Evolutionary conservation across 2,797 vertebrate species (phyloP).

Genomic region (Squalus acanthias): DNA sequence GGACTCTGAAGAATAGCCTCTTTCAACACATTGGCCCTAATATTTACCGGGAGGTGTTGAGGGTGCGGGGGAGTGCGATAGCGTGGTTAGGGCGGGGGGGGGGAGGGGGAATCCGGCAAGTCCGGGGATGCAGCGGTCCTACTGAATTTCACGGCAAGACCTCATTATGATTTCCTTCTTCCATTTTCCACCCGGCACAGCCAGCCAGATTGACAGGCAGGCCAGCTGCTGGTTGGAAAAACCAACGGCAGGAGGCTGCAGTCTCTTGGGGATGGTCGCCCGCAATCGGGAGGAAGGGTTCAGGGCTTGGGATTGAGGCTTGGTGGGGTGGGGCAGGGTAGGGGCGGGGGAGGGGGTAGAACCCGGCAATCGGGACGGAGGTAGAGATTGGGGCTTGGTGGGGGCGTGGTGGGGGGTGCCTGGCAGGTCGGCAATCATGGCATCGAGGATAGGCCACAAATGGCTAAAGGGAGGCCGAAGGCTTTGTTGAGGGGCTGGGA

Average conservation of each 20-base stretch:
- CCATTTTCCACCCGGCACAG: no score
- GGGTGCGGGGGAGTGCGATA: not conserved
- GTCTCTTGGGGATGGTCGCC: not conserved
- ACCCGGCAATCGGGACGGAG: not conserved
- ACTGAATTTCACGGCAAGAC: no score
- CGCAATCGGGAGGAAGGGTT: not conserved
- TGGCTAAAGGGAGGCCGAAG: not conserved
- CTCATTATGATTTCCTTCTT: no score
- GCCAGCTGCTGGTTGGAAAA: not conserved
- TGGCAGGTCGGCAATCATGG: not conserved
- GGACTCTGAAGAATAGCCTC: not conserved
- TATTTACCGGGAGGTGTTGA: not conserved
- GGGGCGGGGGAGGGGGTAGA: not conserved
- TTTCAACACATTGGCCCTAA: not conserved
- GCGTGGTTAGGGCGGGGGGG: no score
- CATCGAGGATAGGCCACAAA: not conserved
- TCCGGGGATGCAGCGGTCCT: no score
- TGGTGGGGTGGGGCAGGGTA: not conserved
- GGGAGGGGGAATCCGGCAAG: no score
- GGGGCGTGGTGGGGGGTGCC: not conserved
- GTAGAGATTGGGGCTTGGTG: not conserved
- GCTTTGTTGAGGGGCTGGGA: not conserved
- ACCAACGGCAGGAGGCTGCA: no score
- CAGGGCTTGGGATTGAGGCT: not conserved
- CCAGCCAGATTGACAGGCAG: not conserved